These are phyloP conservation scores for Fukomys damarensis DNA, from an alignment of 2,113 vertebrate species.

Conservation along the genomic window DNA sequence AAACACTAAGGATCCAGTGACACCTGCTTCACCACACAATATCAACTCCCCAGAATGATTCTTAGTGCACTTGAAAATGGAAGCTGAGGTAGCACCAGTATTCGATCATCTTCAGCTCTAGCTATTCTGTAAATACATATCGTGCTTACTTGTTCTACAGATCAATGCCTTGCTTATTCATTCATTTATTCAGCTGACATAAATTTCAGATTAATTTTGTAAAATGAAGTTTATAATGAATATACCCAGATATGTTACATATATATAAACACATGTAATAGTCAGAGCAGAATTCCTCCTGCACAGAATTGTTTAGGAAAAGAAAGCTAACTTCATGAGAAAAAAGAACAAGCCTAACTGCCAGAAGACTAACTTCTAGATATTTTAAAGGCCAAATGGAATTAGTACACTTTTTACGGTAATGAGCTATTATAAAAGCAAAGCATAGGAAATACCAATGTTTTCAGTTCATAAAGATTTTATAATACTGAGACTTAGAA, in stretches of 20 bases:
- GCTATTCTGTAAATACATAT: background rate
- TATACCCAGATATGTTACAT: background rate
- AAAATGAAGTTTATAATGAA: background rate
- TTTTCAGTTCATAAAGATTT: slow-evolving; percentile 54
- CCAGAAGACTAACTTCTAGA: background rate
- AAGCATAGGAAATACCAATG: background rate
- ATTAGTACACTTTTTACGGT: slow-evolving; percentile 40
- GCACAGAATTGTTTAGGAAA: background rate
- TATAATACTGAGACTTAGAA: background rate
- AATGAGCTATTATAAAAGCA: background rate
- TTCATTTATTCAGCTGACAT: background rate
- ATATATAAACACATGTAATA: background rate
- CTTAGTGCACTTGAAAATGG: background rate
- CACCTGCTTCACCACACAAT: background rate
- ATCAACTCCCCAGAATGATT: background rate
- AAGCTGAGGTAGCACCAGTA: background rate
- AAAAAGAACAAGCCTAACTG: background rate
- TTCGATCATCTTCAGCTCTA: background rate
- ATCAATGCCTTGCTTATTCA: background rate
- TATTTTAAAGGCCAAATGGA: slow-evolving; percentile 6
- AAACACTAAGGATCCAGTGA: background rate
- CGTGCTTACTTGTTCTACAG: background rate
- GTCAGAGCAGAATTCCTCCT: background rate
- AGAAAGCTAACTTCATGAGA: background rate
- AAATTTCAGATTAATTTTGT: background rate